phyloP scores from a whole-genome alignment of 2,113 vertebrate species.

The Anguilla rostrata region DNA sequence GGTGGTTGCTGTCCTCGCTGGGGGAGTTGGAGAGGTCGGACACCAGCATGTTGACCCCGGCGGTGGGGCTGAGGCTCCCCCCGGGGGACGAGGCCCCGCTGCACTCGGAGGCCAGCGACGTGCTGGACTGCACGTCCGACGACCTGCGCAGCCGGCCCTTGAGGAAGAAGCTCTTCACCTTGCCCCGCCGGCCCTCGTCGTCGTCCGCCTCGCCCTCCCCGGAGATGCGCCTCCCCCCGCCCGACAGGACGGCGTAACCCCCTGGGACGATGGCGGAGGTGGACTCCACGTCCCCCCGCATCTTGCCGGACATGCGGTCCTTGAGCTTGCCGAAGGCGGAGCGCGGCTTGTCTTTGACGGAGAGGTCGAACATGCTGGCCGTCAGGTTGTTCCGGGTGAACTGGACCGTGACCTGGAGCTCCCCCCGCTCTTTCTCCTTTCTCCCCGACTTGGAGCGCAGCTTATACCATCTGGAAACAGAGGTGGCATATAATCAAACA shows the following conservation, averaged over 20 bases:
- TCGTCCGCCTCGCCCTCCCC: slow-evolving; percentile 57
- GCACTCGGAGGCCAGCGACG: slow-evolving; percentile 88
- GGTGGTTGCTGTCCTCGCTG: slow-evolving; percentile 81
- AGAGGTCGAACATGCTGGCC: slow-evolving; percentile 97
- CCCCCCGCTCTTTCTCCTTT: slow-evolving; percentile 92
- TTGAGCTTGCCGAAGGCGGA: slow-evolving; percentile 91
- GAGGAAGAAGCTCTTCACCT: slow-evolving; percentile 82
- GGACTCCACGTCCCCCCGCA: slow-evolving; percentile 84
- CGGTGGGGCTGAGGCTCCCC: slow-evolving; percentile 66
- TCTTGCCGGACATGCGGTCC: slow-evolving; percentile 88
- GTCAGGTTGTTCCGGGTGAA: slow-evolving; percentile 91
- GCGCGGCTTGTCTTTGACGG: slow-evolving; percentile 87
- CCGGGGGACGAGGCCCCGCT: slow-evolving; percentile 83
- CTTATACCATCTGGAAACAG: slow-evolving; percentile 83
- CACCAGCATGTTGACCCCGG: slow-evolving; percentile 62
- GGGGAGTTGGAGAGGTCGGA: slow-evolving; percentile 69
- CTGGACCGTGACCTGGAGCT: slow-evolving; percentile 86
- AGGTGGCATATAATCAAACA: neutral
- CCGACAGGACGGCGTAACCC: slow-evolving; percentile 67
- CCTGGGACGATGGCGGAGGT: slow-evolving; percentile 93
- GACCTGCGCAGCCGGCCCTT: slow-evolving; percentile 82
- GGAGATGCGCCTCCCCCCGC: slow-evolving; percentile 60
- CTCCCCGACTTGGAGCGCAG: slow-evolving; percentile 86
- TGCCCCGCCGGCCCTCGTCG: slow-evolving; percentile 79
- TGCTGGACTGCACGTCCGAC: slow-evolving; percentile 85